Evolutionary conservation across 2,797 vertebrate genomes (phyloP).

Genomic region (Lacerta agilis): DNA sequence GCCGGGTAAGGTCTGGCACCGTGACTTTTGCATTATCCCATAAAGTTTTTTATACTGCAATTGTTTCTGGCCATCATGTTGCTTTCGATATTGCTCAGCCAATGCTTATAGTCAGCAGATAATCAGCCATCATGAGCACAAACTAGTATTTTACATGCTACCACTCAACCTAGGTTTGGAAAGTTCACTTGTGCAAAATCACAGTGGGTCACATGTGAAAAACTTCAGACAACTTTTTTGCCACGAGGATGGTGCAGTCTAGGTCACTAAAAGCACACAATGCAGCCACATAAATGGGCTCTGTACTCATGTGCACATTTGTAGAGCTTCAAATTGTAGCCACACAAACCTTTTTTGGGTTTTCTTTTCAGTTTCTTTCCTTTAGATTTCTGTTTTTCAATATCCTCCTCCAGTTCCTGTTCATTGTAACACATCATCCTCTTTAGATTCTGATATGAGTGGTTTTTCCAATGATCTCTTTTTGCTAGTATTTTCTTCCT

Average conservation of each 20-base stretch:
- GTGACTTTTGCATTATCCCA: no score
- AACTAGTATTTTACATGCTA: neutral
- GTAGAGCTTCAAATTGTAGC: neutral
- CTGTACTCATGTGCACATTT: neutral
- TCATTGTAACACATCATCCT: slow-evolving; percentile 28
- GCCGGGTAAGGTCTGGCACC: no score
- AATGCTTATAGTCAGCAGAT: neutral
- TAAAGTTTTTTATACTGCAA: no score
- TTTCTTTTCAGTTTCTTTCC: slow-evolving; percentile 84
- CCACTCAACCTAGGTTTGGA: neutral
- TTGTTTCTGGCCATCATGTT: no score
- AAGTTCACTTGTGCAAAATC: neutral
- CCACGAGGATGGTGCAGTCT: neutral
- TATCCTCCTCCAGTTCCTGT: slow-evolving; percentile 60
- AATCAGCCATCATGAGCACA: neutral
- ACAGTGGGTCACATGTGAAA: neutral
- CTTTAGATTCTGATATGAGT: slow-evolving; percentile 52
- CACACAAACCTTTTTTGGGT: slow-evolving; percentile 77
- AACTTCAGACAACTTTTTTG: neutral
- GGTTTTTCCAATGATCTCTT: slow-evolving; percentile 41
- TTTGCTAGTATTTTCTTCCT: slow-evolving; percentile 51
- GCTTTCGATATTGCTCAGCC: no score
- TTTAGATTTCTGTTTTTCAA: slow-evolving; percentile 76
- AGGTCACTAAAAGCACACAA: neutral
- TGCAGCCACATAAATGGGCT: neutral